These are phyloP conservation scores for Homarus gammarus DNA, from an alignment of 2,888 invertebrate species.

Conservation along the genomic window DNA sequence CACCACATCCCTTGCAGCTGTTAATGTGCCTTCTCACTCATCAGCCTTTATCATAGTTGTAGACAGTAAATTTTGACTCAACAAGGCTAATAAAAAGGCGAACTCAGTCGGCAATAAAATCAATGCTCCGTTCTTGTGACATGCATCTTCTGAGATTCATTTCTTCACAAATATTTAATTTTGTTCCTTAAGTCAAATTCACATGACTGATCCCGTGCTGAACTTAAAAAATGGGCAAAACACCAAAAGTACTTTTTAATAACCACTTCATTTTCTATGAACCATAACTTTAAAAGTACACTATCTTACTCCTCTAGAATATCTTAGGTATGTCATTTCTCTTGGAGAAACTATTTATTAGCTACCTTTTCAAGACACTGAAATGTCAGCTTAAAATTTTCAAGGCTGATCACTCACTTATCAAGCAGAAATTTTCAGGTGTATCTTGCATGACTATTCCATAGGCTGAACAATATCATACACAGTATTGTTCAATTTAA, in stretches of 20 bases:
- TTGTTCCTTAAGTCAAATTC: neutral
- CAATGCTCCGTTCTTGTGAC: neutral
- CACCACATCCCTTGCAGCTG: neutral
- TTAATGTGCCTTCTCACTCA: slow-evolving; percentile 9
- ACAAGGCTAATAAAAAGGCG: neutral
- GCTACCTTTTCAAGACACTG: slow-evolving; percentile 3
- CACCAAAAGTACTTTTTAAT: neutral
- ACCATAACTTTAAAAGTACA: no score
- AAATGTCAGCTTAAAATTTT: neutral
- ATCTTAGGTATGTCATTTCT: neutral
- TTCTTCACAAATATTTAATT: neutral
- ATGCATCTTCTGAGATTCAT: neutral
- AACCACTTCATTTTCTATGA: neutral
- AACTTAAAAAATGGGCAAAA: no score
- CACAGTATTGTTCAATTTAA: no score
- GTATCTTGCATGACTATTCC: no score
- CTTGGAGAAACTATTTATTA: slow-evolving; percentile 19
- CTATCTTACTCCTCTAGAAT: neutral
- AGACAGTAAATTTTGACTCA: neutral
- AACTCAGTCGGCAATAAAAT: neutral
- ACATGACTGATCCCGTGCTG: no score
- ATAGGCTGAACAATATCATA: no score
- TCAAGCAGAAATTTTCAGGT: no score
- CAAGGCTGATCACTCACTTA: no score
- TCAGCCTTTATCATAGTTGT: neutral